phyloP scores from a whole-genome alignment of 2,113 vertebrate genomes.

The Gadus chalcogrammus region DNA sequence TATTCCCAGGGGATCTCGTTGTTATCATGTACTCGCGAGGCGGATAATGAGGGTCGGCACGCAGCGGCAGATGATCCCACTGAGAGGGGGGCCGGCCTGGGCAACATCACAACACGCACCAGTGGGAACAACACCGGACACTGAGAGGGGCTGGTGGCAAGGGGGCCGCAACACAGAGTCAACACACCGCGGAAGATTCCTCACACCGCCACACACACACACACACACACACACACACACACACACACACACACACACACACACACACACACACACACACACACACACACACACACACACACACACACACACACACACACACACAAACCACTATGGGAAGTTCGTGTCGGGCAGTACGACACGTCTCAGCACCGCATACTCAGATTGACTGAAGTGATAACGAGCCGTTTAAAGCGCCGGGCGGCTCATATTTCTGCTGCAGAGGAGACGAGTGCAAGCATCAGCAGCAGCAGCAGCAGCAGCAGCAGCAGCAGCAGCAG shows the following conservation, averaged over 20 bases:
- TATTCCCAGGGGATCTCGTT: background rate
- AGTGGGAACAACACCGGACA: too few species aligned
- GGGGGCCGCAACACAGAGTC: too few species aligned
- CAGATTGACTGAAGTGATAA: too few species aligned
- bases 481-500: conserved; percentile 16
- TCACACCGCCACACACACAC: background rate
- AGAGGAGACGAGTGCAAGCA: too few species aligned
- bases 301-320: background rate
- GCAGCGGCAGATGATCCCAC: background rate
- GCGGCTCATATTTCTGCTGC: conserved; percentile 16
- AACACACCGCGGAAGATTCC: too few species aligned
- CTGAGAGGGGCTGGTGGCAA: too few species aligned
- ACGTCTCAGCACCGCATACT: too few species aligned
- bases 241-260: background rate
- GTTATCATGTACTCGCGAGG: background rate
- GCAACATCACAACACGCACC: too few species aligned
- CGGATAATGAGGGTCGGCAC: background rate
- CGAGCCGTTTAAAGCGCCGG: background rate
- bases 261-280: background rate
- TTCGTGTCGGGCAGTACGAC: too few species aligned
- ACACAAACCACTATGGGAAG: too few species aligned
- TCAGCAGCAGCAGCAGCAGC: conserved; percentile 30
- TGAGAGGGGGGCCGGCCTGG: background rate
- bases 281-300: background rate
- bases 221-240: too few species aligned